These are phyloP conservation scores for Rhabdophis nuchalis DNA, from an alignment of 2,797 vertebrate species.

Conservation along the genomic window DNA sequence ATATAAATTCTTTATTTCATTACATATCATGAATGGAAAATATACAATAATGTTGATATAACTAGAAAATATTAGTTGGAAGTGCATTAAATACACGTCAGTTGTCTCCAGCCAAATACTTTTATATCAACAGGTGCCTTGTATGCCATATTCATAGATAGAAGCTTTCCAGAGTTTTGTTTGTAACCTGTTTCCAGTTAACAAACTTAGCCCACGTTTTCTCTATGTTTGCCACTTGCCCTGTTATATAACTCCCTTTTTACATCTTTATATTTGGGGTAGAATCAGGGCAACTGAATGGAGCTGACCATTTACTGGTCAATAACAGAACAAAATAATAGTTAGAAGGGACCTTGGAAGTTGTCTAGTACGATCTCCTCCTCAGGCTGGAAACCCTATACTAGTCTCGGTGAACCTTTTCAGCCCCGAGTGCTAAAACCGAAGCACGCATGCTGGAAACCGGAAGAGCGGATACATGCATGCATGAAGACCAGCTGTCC, in stretches of 20 bases:
- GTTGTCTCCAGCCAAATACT: background rate
- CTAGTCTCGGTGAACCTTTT: too few species aligned
- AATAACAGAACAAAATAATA: too few species aligned
- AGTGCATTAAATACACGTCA: background rate
- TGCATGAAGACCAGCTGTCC: too few species aligned
- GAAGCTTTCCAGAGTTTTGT: background rate
- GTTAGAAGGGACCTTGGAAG: too few species aligned
- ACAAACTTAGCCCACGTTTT: background rate
- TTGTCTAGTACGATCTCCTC: too few species aligned
- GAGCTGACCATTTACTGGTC: background rate
- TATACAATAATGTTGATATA: background rate
- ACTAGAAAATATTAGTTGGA: background rate
- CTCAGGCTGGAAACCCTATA: too few species aligned
- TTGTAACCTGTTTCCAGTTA: background rate
- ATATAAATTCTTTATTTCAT: background rate
- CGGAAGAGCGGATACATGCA: too few species aligned
- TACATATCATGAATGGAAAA: background rate
- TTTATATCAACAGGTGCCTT: background rate
- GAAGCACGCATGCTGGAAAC: too few species aligned
- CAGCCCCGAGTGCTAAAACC: too few species aligned
- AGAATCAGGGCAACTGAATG: background rate
- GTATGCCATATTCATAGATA: background rate
- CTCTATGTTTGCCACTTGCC: background rate
- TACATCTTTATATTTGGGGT: background rate
- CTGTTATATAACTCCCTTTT: background rate